phyloP scores from a whole-genome alignment of 2,797 vertebrate species.

The Todus mexicanus region DNA sequence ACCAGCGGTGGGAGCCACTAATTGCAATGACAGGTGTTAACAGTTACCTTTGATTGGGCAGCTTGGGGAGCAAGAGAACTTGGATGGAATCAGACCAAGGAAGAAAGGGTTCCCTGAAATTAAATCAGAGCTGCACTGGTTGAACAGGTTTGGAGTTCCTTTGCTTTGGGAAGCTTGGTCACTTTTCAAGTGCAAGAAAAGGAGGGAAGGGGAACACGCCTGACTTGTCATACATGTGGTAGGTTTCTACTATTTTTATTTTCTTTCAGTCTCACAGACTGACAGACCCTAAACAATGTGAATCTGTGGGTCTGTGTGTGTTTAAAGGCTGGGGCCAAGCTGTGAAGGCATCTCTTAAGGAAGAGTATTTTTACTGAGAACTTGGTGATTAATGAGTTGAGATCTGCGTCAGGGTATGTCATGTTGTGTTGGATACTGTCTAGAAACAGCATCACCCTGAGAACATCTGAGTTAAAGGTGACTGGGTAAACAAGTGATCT shows the following conservation, averaged over 20 bases:
- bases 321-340: not conserved
- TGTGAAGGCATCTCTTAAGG: not conserved
- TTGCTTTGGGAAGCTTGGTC: not conserved
- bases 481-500: not conserved
- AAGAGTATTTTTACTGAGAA: not conserved
- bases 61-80: not conserved
- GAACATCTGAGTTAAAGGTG: not conserved
- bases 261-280: not conserved
- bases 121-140: not conserved
- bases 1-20: not conserved
- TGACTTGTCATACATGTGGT: not conserved
- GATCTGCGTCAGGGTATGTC: not conserved
- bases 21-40: not conserved
- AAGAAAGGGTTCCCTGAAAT: not conserved
- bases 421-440: not conserved
- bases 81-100: not conserved
- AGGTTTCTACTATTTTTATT: not conserved
- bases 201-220: not conserved
- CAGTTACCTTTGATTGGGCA: not conserved
- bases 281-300: not conserved
- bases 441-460: not conserved
- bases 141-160: not conserved
- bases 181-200: not conserved
- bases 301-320: not conserved
- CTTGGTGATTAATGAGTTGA: not conserved